Evolutionary conservation across 2,888 invertebrate species (phyloP).

Genomic region (Dastarcus helophoroides): DNA sequence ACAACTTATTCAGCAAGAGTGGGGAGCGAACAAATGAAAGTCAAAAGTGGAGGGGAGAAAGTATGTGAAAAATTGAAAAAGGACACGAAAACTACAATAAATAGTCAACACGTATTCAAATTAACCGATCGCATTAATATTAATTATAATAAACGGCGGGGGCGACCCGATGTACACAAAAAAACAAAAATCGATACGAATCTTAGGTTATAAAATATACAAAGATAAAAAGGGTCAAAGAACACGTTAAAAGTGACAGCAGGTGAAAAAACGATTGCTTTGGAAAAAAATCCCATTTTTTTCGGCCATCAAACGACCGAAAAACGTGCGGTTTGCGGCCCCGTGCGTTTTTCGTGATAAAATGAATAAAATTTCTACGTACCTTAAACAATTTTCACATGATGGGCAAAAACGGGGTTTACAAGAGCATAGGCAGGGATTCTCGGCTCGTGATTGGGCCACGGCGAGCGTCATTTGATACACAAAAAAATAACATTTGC

Average conservation of each 20-base stretch:
- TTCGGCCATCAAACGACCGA: constrained; percentile 17
- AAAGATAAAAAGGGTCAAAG: constrained; percentile 21
- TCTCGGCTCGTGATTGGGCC: constrained; percentile 33
- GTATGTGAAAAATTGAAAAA: constrained; percentile 29
- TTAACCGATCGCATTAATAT: constrained; percentile 8
- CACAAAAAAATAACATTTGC: constrained; percentile 36
- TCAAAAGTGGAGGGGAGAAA: constrained; percentile 24
- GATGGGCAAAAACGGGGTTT: constrained; percentile 38
- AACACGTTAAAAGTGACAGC: constrained; percentile 14
- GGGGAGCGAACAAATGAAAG: constrained; percentile 25
- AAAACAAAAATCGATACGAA: constrained; percentile 33
- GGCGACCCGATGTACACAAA: too few relatives aligned
- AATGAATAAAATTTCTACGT: constrained; percentile 40
- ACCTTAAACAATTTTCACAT: constrained; percentile 39
- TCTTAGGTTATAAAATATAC: constrained; percentile 35
- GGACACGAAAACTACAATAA: constrained; percentile 21
- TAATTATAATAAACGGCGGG: constrained; percentile 10
- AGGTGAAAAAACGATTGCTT: constrained; percentile 17
- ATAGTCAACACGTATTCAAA: constrained; percentile 2
- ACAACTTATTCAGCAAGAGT: constrained; percentile 12
- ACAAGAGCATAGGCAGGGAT: constrained; percentile 36
- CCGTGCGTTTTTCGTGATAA: constrained; percentile 36
- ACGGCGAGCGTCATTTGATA: constrained; percentile 37
- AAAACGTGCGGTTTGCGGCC: constrained; percentile 26
- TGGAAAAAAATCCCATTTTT: constrained; percentile 23